Percentiles rank a stretch among this genome's conserved stretches.
These are phyloP conservation scores for Zaprionus africanus DNA, from an alignment of 1,140 invertebrate genomes.

Conservation along the genomic window DNA sequence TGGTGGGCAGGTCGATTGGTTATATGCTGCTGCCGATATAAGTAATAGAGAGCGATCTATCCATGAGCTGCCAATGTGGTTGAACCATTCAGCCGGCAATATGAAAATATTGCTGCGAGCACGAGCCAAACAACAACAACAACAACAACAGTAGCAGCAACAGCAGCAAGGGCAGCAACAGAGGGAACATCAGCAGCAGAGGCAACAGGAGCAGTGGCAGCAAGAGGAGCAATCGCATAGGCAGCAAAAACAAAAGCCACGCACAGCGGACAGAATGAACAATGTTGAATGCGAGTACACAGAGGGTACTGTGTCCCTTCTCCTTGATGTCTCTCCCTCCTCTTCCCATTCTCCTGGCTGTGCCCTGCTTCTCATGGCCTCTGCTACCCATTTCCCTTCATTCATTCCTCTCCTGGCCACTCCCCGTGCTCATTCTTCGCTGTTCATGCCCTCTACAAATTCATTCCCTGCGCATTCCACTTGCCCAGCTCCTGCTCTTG, in stretches of 20 bases:
- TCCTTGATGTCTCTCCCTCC: no score
- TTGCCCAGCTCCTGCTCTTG: background rate
- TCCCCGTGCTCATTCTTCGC: background rate
- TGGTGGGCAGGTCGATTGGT: slow-evolving; percentile 30
- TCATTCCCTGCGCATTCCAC: background rate
- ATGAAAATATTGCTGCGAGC: slow-evolving; percentile 42
- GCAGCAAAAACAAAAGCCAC: slow-evolving; percentile 36
- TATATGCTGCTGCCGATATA: slow-evolving; percentile 27
- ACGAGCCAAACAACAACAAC: slow-evolving; percentile 10
- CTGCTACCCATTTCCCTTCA: background rate
- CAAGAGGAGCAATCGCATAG: slow-evolving; percentile 13
- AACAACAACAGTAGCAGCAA: background rate
- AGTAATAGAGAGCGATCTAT: slow-evolving; percentile 35
- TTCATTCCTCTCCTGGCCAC: background rate
- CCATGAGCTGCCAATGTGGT: slow-evolving; percentile 42
- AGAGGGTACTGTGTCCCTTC: background rate
- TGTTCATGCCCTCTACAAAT: background rate
- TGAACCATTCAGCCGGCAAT: slow-evolving; percentile 39
- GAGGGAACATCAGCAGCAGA: background rate
- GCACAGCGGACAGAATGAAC: slow-evolving; percentile 29
- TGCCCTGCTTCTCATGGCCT: background rate
- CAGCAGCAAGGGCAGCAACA: background rate
- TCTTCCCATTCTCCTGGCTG: background rate
- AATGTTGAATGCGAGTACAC: slow-evolving; percentile 29
- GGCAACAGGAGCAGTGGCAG: background rate